phyloP scores from a whole-genome alignment of 64 coral and sea anemone genomes.

The Montipora capricornis region DNA sequence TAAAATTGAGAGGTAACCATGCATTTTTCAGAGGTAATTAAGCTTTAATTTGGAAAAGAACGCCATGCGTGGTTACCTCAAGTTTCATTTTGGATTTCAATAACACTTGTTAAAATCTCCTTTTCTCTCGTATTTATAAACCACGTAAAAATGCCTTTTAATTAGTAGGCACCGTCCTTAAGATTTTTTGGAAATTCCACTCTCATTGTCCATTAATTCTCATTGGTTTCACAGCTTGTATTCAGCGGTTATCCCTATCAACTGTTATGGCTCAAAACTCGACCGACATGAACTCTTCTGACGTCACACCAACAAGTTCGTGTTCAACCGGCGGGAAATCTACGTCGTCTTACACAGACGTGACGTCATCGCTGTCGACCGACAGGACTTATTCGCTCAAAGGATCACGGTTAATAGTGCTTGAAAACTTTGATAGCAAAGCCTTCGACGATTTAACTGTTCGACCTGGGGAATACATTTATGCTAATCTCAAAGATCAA shows the following conservation, averaged over 20 bases:
- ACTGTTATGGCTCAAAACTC: constrained; percentile 28
- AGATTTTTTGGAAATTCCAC: not conserved
- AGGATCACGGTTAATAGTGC: constrained; percentile 79
- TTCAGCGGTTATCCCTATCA: constrained; percentile 44
- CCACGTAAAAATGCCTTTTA: no score
- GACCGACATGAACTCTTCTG: constrained; percentile 59
- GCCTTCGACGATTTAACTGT: constrained; percentile 87
- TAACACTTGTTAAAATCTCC: no score
- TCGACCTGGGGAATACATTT: constrained; percentile 84
- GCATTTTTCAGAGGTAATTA: no score
- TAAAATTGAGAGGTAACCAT: no score
- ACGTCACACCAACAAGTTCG: constrained; percentile 77
- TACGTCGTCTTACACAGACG: constrained; percentile 52
- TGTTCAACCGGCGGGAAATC: constrained; percentile 70
- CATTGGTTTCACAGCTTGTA: constrained; percentile 25
- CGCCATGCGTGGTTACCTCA: no score
- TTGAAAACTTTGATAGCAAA: constrained; percentile 80
- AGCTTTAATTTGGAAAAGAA: no score
- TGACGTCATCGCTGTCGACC: constrained; percentile 63
- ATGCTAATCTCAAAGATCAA: constrained; percentile 94
- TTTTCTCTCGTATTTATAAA: no score
- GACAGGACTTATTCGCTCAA: constrained; percentile 75
- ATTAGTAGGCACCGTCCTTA: no score
- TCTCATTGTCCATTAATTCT: not conserved
- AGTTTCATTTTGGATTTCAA: no score